Percentiles rank a stretch among this genome's conserved stretches.
phyloP scores from a whole-genome alignment of 2,888 invertebrate genomes.

The Bimastos eiseni region DNA sequence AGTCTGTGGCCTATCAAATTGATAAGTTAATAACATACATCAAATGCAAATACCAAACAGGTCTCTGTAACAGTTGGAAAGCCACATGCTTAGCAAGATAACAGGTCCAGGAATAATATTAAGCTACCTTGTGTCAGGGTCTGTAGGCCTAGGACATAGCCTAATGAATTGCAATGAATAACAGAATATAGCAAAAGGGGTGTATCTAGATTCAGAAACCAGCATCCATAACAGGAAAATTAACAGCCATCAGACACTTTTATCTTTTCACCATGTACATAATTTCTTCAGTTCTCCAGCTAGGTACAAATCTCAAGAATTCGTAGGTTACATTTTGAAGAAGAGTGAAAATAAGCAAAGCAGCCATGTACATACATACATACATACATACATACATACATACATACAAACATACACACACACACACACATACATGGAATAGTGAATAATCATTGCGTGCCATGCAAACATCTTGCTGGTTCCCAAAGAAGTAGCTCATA shows the following conservation, averaged over 20 bases:
- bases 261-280: no score
- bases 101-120: not conserved
- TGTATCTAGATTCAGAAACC: not conserved
- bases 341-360: not conserved
- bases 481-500: not conserved
- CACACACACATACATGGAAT: no score
- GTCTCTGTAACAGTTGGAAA: not conserved
- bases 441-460: no score
- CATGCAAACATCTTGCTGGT: not conserved
- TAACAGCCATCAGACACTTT: no score
- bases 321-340: not conserved
- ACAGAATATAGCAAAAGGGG: not conserved
- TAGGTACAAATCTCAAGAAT: not conserved
- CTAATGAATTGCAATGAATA: not conserved
- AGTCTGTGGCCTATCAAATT: slow-evolving; percentile 6
- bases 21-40: not conserved
- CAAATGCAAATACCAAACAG: not conserved
- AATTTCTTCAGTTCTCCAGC: not conserved
- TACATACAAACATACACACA: no score
- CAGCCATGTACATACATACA: not conserved
- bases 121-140: not conserved
- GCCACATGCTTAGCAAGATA: not conserved
- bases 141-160: not conserved
- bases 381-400: no score
- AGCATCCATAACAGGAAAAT: not conserved